phyloP scores from a whole-genome alignment of 1,140 invertebrate species.

The Cheumatopsyche charites region DNA sequence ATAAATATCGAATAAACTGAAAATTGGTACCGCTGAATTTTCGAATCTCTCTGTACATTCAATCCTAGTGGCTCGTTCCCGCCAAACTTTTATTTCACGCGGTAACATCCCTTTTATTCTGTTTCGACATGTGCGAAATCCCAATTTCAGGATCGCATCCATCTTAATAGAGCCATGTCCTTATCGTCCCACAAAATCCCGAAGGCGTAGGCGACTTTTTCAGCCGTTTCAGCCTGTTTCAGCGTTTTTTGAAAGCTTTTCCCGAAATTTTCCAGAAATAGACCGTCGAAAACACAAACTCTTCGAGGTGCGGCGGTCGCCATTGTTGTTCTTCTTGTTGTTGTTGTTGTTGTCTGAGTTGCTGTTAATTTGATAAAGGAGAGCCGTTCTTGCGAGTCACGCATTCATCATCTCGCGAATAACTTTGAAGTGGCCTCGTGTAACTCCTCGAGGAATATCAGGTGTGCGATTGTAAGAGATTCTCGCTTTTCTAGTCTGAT shows the following conservation, averaged over 20 bases:
- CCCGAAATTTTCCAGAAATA: not conserved
- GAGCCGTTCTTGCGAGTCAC: not conserved
- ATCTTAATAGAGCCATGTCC: slow-evolving; percentile 20
- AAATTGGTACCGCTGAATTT: too few relatives aligned
- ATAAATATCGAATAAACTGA: too few relatives aligned
- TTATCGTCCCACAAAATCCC: not conserved
- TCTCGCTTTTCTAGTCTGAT: not conserved
- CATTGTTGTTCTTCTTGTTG: too few relatives aligned
- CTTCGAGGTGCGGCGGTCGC: not conserved
- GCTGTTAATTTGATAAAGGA: slow-evolving; percentile 16
- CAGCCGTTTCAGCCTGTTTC: not conserved
- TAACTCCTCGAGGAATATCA: slow-evolving; percentile 2
- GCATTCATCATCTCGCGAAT: slow-evolving; percentile 9
- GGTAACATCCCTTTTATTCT: slow-evolving; percentile 1
- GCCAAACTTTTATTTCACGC: not conserved
- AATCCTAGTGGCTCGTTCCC: not conserved
- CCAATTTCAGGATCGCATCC: slow-evolving; percentile 17
- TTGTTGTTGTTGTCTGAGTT: not conserved
- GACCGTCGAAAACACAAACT: not conserved
- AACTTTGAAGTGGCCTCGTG: not conserved
- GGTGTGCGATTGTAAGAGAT: slow-evolving; percentile 1
- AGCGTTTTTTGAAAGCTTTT: slow-evolving; percentile 5
- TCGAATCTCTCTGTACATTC: too few relatives aligned
- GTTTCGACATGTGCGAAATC: slow-evolving; percentile 14
- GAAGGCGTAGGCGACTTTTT: not conserved